phyloP scores from a whole-genome alignment of 2,888 invertebrate species.

The Mactromeris polynyma region DNA sequence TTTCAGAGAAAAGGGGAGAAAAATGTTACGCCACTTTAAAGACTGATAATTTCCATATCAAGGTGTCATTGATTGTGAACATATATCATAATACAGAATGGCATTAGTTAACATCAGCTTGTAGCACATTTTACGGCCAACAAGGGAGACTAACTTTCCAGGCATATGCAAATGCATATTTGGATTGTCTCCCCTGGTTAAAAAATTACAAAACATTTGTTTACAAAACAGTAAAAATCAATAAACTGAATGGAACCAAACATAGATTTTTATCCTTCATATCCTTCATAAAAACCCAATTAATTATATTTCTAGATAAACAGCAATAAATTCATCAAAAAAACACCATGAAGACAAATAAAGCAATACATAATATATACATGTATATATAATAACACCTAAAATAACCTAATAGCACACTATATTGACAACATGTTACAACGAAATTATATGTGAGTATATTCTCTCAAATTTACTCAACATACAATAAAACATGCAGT shows the following conservation, averaged over 20 bases:
- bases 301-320: not conserved
- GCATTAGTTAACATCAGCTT: too few species aligned
- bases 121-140: too few species aligned
- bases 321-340: not conserved
- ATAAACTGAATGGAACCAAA: not conserved
- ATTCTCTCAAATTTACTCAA: not conserved
- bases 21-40: too few species aligned
- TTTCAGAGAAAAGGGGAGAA: too few species aligned
- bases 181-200: slow-evolving; percentile 2
- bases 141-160: not conserved
- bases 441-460: not conserved
- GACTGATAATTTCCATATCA: too few species aligned
- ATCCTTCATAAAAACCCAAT: too few species aligned
- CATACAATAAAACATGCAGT: not conserved
- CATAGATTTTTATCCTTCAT: not conserved
- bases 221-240: not conserved
- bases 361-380: not conserved
- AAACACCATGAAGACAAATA: not conserved
- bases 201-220: not conserved
- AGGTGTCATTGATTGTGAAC: too few species aligned
- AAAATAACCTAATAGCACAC: not conserved
- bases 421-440: not conserved
- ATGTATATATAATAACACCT: not conserved
- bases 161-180: not conserved
- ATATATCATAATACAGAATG: too few species aligned